These are phyloP conservation scores for Pecten maximus DNA, from an alignment of 2,888 invertebrate genomes.

Conservation along the genomic window DNA sequence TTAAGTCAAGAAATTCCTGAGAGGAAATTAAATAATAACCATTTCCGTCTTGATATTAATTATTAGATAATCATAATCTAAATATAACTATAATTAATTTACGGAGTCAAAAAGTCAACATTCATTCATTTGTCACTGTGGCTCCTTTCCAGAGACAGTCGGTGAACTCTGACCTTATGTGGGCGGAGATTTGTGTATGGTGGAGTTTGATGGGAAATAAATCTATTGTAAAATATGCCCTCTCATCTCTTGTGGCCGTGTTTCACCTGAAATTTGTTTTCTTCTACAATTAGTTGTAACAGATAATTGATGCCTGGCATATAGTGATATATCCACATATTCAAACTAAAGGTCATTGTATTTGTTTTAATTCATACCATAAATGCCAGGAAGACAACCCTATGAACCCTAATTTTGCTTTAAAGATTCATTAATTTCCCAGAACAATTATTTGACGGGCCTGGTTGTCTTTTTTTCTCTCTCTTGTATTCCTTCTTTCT, in stretches of 20 bases:
- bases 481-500: too few relatives aligned
- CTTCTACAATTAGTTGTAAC: not conserved
- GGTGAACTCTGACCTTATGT: not conserved
- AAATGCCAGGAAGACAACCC: too few relatives aligned
- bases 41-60: conserved; percentile 18
- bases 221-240: not conserved
- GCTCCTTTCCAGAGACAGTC: not conserved
- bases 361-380: too few relatives aligned
- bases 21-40: not conserved
- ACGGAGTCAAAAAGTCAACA: not conserved
- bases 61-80: not conserved
- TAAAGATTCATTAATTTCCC: too few relatives aligned
- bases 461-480: too few relatives aligned
- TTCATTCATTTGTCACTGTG: not conserved
- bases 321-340: too few relatives aligned
- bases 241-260: not conserved
- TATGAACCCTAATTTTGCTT: too few relatives aligned
- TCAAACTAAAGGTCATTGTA: too few relatives aligned
- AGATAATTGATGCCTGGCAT: not conserved
- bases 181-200: not conserved
- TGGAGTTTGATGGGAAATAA: not conserved
- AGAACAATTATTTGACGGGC: too few relatives aligned
- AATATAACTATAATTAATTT: conserved; percentile 14
- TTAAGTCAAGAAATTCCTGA: not conserved
- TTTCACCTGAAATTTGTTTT: not conserved